A percentile compares a stretch with the other conserved stretches of the same genome.
These are phyloP conservation scores for Microctonus hyperodae DNA, from an alignment of 2,888 invertebrate species.

Conservation along the genomic window DNA sequence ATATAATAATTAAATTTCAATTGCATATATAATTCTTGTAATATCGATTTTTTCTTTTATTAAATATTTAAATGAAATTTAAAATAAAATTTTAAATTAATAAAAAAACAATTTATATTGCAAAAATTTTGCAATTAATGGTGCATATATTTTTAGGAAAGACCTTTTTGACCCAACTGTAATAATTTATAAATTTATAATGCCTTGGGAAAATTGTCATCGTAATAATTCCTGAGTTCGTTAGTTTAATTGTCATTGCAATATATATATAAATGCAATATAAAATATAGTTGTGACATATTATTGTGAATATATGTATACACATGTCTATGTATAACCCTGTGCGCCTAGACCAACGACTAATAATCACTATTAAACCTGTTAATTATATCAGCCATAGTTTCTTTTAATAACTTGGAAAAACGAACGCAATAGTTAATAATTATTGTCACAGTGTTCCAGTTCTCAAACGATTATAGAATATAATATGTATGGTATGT, in stretches of 20 bases:
- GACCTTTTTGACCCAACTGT: not conserved
- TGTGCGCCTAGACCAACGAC: slow-evolving; percentile 37
- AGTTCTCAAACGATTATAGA: slow-evolving; percentile 54
- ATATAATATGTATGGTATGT: not conserved
- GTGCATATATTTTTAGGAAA: not conserved
- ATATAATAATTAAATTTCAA: not conserved
- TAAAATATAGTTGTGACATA: not conserved
- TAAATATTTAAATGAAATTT: too few species aligned
- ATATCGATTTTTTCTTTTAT: not conserved
- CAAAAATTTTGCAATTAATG: too few species aligned
- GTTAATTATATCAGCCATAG: slow-evolving; percentile 53
- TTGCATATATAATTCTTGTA: not conserved
- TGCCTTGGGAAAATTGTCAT: slow-evolving; percentile 24
- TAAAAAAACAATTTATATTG: not conserved
- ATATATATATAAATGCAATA: slow-evolving; percentile 2
- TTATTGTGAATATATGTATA: not conserved
- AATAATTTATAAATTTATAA: not conserved
- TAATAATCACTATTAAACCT: slow-evolving; percentile 56
- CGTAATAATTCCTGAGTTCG: not conserved
- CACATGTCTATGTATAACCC: slow-evolving; percentile 24
- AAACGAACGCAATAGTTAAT: slow-evolving; percentile 52
- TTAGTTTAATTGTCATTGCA: not conserved
- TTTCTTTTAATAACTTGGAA: slow-evolving; percentile 51
- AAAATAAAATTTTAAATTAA: not conserved
- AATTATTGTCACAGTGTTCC: slow-evolving; percentile 55